Percentiles rank a stretch among this genome's conserved stretches.
Conservation (phyloP, 1,140 invertebrate species). For the Drosophila ohnishii region DNA sequence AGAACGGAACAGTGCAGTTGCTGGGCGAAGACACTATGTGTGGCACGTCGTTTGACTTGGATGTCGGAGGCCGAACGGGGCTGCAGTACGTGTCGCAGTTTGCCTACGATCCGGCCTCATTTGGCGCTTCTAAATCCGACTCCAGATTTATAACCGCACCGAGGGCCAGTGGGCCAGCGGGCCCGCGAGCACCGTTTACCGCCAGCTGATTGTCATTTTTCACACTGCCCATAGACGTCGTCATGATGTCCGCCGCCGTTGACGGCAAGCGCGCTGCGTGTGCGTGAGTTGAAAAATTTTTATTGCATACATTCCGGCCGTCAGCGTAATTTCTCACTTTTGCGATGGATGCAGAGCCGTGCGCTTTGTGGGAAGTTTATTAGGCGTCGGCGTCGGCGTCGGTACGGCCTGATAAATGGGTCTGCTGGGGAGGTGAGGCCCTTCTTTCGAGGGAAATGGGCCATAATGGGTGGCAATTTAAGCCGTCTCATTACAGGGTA, state of each 20-base stretch:
- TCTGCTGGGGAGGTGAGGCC: background rate
- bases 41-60: conserved; percentile 3
- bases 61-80: background rate
- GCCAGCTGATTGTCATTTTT: conserved; percentile 55
- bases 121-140: conserved; percentile 58
- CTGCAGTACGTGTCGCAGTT: conserved; percentile 17
- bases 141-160: conserved; percentile 63
- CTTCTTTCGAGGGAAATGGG: conserved; percentile 9
- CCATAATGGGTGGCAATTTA: conserved; percentile 17
- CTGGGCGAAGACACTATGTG: background rate
- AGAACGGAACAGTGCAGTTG: conserved; percentile 57
- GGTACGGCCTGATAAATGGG: conserved; percentile 50
- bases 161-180: conserved; percentile 28
- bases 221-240: conserved; percentile 61
- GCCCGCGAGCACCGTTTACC: conserved; percentile 20
- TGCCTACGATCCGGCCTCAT: conserved; percentile 41
- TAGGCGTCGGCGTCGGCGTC: conserved; percentile 57
- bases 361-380: conserved; percentile 72
- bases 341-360: conserved; percentile 25
- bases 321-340: conserved; percentile 80
- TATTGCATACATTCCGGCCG: conserved; percentile 80
- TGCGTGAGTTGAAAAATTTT: conserved; percentile 80
- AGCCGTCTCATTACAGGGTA: conserved; percentile 15
- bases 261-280: conserved; percentile 1
- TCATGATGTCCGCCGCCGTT: conserved; percentile 27